Base-by-base conservation (phyloP, 2,113 vertebrate genomes). In the Pteropus alecto region DNA sequence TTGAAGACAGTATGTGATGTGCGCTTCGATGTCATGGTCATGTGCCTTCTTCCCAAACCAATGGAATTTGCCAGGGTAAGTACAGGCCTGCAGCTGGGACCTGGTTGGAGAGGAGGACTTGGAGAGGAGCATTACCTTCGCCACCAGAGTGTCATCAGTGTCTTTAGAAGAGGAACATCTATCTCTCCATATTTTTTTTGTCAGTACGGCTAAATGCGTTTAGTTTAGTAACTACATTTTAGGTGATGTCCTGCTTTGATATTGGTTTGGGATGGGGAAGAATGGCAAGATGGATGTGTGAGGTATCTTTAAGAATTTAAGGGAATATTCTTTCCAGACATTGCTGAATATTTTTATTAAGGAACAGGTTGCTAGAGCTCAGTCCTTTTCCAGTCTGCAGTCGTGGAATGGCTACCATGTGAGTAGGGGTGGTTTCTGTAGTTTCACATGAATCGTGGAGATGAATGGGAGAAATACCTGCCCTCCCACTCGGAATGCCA, bases 11-110 rank as follows among this genome's bases (percentile, higher is more conserved):
- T 99, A 77, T 99, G 99, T 76, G 99, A 99, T 83, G 99, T 99
- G 78, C 99, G 99, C 22, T 99, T 99, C 95, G 99, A 99, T 94
- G 99, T 99, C 97, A 99, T 99, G 99, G 99, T 99, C 98, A 99
- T 99, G 99, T 99, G 99, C 97, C 99, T 99, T 92, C 99, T 99
- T 98, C 99, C 99, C 96, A 99, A 99, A 98, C 99, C 99, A 24
- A 99, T 99, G 98, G 99, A 99, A 93, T 99, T 99, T 98, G 99
- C 99, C 95, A 99, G 99, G 98, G 99, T 99, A 98, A 99, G 99
- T 96, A 60, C 70, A 48, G n/a, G n/a, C 9, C 38, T 24, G 1
- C 6, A 28, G 14, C 60, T 13, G 41, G 22, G 30, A 28, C 24
- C 83, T 92, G 56, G 41, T 67, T 73, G 76, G 30, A 88, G 94